Conservation (phyloP, 2,113 vertebrate genomes). For the Chaetura pelagica region DNA sequence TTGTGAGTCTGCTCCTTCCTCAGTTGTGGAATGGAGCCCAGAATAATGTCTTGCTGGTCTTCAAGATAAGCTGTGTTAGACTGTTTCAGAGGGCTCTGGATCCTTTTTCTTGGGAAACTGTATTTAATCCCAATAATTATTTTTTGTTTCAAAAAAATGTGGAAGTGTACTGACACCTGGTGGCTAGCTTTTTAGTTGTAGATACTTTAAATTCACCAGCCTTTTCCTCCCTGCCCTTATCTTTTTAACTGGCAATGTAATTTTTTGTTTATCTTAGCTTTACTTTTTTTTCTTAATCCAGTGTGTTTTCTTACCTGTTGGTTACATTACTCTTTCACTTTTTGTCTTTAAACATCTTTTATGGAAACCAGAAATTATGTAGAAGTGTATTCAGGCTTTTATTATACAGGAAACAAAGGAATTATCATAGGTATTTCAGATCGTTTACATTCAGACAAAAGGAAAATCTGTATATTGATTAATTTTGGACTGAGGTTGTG, state of each 20-base stretch:
- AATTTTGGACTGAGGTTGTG: background rate
- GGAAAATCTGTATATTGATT: background rate
- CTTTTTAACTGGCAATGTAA: background rate
- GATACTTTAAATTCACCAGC: background rate
- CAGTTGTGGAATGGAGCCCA: background rate
- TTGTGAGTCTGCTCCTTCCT: background rate
- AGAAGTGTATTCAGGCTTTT: background rate
- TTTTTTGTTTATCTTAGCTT: background rate
- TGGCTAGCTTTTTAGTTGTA: slow-evolving; percentile 26
- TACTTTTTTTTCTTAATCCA: background rate
- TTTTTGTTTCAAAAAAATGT: background rate
- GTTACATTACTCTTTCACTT: background rate
- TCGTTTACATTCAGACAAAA: background rate
- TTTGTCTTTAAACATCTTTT: background rate
- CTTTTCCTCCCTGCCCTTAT: fast-evolving
- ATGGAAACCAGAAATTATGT: background rate
- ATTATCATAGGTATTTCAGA: fast-evolving
- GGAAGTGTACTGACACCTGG: slow-evolving; percentile 65
- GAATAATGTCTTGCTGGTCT: background rate
- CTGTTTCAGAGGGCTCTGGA: background rate
- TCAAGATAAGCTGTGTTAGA: background rate
- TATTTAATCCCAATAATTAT: background rate
- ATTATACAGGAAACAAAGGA: background rate
- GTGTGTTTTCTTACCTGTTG: background rate
- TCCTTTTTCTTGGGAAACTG: background rate